Evolutionary conservation across 2,888 invertebrate genomes (phyloP).

Genomic region (Chymomyza fuscimana): DNA sequence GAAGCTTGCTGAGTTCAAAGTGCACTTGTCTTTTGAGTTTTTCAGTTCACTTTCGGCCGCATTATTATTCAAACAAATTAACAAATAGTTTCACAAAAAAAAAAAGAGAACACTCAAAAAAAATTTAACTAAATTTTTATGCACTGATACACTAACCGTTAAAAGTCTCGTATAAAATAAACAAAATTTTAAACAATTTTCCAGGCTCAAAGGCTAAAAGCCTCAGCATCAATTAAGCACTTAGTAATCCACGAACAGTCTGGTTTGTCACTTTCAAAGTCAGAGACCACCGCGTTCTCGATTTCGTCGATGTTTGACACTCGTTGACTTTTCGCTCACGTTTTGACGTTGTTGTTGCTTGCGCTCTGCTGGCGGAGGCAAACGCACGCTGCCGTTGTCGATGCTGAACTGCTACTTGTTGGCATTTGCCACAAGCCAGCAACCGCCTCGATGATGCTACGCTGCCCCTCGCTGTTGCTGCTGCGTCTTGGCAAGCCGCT

Average conservation of each 20-base stretch:
- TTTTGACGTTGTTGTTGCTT: slow-evolving; percentile 10
- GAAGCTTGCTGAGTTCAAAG: too few relatives aligned
- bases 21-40: too few relatives aligned
- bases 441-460: slow-evolving; percentile 49
- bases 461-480: background rate
- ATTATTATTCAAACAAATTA: too few relatives aligned
- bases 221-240: slow-evolving; percentile 3
- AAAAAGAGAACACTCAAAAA: too few relatives aligned
- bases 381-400: slow-evolving; percentile 68
- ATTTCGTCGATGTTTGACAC: slow-evolving; percentile 1
- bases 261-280: background rate
- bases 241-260: slow-evolving; percentile 7
- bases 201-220: background rate
- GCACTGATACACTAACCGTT: too few relatives aligned
- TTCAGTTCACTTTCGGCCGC: too few relatives aligned
- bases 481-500: too few relatives aligned
- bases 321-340: background rate
- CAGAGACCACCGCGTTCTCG: too few relatives aligned
- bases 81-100: too few relatives aligned
- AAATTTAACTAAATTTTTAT: too few relatives aligned
- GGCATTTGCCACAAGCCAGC: slow-evolving; percentile 58
- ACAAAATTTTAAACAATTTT: too few relatives aligned
- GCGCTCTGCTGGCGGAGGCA: slow-evolving; percentile 41
- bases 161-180: too few relatives aligned
- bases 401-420: slow-evolving; percentile 72